Evolutionary conservation across 2,888 invertebrate species (phyloP), one percentile per base, ranked within the genome.

Genomic region (Eubasilissa splendida): DNA sequence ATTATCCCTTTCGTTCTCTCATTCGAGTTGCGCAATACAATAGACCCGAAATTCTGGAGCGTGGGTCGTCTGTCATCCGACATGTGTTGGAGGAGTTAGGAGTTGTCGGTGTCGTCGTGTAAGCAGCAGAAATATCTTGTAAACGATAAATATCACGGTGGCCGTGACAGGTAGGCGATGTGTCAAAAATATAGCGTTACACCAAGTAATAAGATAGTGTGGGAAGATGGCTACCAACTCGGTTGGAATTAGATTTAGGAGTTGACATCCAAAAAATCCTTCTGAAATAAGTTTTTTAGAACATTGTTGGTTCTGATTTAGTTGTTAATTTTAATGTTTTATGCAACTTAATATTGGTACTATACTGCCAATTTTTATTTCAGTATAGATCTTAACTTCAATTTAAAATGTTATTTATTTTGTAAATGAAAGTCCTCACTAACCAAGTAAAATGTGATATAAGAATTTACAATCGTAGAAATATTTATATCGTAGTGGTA

Each of bases 161-260:
- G 54, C 50, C 59, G n/a, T 63, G 68, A 77, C 73, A 80, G 80
- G 77, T 80, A 80, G 74, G 66, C n/a, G 42, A 59, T 31, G 58
- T 68, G 79, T 63, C 70, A 74, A 73, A 79, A 82, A 82, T 82
- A 80, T 82, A 80, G 12, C 80, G 77, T 82, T 82, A 82, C 82
- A 74, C 65, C 54, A 11, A 52, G 82, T 82, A 82, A 82, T 77
- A 68, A 79, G 82, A 82, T 82, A 82, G 76, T 80, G 77, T 77
- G 71, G 56, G 58, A 73, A 73, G 71, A 73, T 70, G 53, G 14
- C 58, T 14, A 14, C 42, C 31, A 42, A 22, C 11, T 56, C 56
- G 33, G 56, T 70, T 53, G 8, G 33, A 12, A 73, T 73, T 56
- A 73, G 33, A 73, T 58, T 56, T 73, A 56, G 71, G 71, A 31